Conservation (phyloP, 2,888 invertebrate genomes). For the Harpalus rufipes region DNA sequence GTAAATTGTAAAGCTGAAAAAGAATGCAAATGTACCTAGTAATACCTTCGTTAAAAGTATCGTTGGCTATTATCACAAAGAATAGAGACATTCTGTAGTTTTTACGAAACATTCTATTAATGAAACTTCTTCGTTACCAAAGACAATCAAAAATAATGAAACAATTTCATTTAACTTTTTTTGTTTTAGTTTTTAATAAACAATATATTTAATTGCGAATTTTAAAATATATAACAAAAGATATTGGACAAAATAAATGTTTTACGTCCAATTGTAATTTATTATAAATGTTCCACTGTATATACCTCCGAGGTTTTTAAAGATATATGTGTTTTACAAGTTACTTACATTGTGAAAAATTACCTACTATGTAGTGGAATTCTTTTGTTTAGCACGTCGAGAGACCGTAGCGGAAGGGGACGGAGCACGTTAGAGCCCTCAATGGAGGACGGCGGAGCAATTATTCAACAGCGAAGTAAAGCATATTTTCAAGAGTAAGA, state of each 20-base stretch:
- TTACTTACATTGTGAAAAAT: constrained; percentile 40
- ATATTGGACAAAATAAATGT: background rate
- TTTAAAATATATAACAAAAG: background rate
- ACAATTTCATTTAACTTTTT: background rate
- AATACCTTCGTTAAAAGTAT: constrained; percentile 19
- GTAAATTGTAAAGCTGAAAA: constrained; percentile 29
- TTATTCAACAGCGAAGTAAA: constrained; percentile 59
- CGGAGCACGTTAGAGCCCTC: constrained; percentile 8
- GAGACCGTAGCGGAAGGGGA: background rate
- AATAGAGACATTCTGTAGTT: constrained; percentile 9
- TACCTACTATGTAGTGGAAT: background rate
- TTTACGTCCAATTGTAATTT: background rate
- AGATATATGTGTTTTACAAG: background rate
- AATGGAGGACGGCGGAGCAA: constrained; percentile 17
- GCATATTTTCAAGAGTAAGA: constrained; percentile 48
- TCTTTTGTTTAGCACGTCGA: constrained; percentile 39
- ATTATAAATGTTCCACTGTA: no score
- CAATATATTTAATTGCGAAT: background rate
- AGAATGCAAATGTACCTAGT: constrained; percentile 23
- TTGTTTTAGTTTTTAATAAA: background rate
- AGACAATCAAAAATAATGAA: background rate
- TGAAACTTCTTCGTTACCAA: background rate
- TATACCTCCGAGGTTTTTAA: no score
- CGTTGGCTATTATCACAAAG: constrained; percentile 11
- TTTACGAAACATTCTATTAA: background rate